Conservation (phyloP, 2,113 vertebrate species). For the Bufo gargarizans region DNA sequence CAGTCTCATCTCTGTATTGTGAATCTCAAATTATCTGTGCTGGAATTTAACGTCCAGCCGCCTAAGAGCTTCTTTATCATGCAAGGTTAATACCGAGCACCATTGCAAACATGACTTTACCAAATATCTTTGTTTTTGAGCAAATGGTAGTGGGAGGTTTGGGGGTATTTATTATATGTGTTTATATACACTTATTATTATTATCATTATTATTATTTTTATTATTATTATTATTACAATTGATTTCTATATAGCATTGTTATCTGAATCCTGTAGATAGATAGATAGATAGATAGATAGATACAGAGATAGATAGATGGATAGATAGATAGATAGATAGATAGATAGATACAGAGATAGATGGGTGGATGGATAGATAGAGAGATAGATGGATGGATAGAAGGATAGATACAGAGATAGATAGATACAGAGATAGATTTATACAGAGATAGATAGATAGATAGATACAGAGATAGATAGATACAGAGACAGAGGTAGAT, state of each 20-base stretch:
- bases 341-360: background rate
- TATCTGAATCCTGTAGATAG: background rate
- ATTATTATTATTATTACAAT: background rate
- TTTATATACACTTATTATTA: background rate
- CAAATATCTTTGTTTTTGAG: background rate
- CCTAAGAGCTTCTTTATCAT: background rate
- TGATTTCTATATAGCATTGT: background rate
- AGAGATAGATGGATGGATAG: background rate
- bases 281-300: background rate
- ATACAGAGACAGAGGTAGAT: background rate
- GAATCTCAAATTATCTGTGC: constrained; percentile 18
- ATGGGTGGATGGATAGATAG: background rate
- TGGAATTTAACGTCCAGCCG: background rate
- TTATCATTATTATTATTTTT: background rate
- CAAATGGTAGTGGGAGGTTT: background rate
- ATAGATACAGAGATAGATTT: background rate
- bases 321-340: background rate
- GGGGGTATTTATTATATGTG: background rate
- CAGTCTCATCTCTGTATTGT: constrained; percentile 33
- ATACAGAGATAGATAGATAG: background rate
- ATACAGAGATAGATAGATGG: background rate
- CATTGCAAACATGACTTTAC: background rate
- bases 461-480: background rate
- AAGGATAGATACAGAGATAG: background rate
- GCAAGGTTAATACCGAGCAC: background rate